Evolutionary conservation across 1,140 invertebrate genomes (phyloP), one percentile per base, ranked within the genome.

Genomic region (Arctopsyche grandis): DNA sequence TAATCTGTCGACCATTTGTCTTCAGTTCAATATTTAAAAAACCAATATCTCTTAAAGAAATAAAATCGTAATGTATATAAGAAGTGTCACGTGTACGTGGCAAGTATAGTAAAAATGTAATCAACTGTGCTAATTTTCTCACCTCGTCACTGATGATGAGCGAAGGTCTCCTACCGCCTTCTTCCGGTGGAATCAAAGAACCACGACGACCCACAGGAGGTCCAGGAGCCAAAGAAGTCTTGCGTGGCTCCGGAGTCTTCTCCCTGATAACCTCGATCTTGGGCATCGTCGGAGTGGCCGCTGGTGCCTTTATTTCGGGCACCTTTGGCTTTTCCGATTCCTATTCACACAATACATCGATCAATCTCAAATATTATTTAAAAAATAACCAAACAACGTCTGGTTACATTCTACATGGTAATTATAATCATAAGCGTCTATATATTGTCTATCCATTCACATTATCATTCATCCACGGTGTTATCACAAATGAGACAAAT

Each of bases 91-190:
- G 29, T 38, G 29, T 38, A 1, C 1, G 29, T 38, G n/a, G n/a
- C n/a, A n/a, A n/a, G 7, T 38, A 38, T 38, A 38, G 29, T 38
- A 38, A 38, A 4, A 7, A 38, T n/a, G n/a, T 1, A 38, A 38
- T 38, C 7, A 38, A 38, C 29, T 38, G 29, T 38, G 29, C 29
- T 7, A 38, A 38, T 38, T 38, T 38, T 84, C 87, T 89, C 92
- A 98, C 96, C 94, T 98, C 96, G 87, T 98, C 96, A 86, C 95
- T 95, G 86, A 97, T 96, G 84, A 97, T 94, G 80, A 97, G 90
- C 83, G 95, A 96, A 79, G 96, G 94, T 83, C 96, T 91, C 83
- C 95, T 91, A 83, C 93, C 94, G 87, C 92, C 93, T 86, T 94
- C 94, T 84, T 96, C 95, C 9, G 93, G 93, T 3, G 93, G 93